phyloP scores from a whole-genome alignment of 2,888 invertebrate genomes.

The Drosophila birchii region DNA sequence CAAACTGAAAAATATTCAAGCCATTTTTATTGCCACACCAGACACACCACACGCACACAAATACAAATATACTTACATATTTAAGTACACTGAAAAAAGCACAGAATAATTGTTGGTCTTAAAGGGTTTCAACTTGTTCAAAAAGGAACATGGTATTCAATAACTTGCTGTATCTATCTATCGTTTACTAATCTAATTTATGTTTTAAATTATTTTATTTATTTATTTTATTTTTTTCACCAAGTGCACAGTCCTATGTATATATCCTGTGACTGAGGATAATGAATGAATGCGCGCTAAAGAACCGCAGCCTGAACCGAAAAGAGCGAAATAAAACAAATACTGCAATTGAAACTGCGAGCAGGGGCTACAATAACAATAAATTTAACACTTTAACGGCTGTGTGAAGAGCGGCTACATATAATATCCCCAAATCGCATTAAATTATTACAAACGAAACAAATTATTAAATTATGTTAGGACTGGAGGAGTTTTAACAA shows the following conservation, averaged over 20 bases:
- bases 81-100: slow-evolving; percentile 7
- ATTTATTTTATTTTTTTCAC: neutral
- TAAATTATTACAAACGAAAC: slow-evolving; percentile 36
- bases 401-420: slow-evolving; percentile 57
- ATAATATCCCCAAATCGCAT: slow-evolving; percentile 37
- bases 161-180: too few relatives aligned
- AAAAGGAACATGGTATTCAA: neutral
- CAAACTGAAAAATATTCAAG: slow-evolving; percentile 77
- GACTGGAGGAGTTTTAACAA: neutral
- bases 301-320: slow-evolving; percentile 75
- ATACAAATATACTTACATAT: slow-evolving; percentile 17
- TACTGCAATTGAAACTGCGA: slow-evolving; percentile 60
- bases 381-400: slow-evolving; percentile 79
- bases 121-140: neutral
- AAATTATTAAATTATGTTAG: slow-evolving; percentile 19
- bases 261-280: slow-evolving; percentile 50
- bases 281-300: slow-evolving; percentile 77
- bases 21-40: slow-evolving; percentile 77
- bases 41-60: slow-evolving; percentile 41
- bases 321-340: slow-evolving; percentile 61
- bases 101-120: neutral
- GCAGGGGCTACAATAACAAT: slow-evolving; percentile 53
- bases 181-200: too few relatives aligned
- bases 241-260: slow-evolving; percentile 1
- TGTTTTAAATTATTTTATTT: neutral